These are phyloP conservation scores for Lycaon pictus DNA, from an alignment of 2,113 vertebrate species.

Conservation along the genomic window DNA sequence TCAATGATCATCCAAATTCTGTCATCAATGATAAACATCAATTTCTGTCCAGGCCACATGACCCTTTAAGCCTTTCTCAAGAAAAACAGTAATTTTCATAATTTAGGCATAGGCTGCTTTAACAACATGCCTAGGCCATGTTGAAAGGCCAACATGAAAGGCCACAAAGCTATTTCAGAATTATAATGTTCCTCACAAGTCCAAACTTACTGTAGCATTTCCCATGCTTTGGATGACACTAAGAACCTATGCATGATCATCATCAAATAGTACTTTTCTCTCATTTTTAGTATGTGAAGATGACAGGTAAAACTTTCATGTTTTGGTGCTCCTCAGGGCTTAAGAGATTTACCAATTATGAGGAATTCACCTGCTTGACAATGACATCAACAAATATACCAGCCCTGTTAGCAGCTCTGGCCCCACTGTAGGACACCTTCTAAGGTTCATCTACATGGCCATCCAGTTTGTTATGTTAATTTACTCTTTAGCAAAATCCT, in stretches of 20 bases:
- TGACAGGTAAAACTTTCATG: not conserved
- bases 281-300: not conserved
- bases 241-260: not conserved
- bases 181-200: not conserved
- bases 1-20: constrained; percentile 1
- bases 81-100: constrained; percentile 13
- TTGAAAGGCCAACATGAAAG: not conserved
- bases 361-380: not conserved
- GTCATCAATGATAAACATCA: constrained; percentile 1
- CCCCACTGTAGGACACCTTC: not conserved
- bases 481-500: constrained; percentile 28
- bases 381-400: not conserved
- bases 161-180: not conserved
- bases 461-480: not conserved
- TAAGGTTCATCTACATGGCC: not conserved
- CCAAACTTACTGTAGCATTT: not conserved
- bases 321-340: constrained; percentile 7
- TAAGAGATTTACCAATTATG: not conserved
- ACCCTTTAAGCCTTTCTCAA: not conserved
- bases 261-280: not conserved
- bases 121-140: not conserved
- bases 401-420: not conserved
- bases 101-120: constrained; percentile 9
- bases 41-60: not conserved
- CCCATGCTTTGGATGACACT: not conserved